A percentile compares a stretch with the other conserved stretches of the same genome.
Evolutionary conservation across 2,113 vertebrate genomes (phyloP).

Genomic region (Theristicus caerulescens): DNA sequence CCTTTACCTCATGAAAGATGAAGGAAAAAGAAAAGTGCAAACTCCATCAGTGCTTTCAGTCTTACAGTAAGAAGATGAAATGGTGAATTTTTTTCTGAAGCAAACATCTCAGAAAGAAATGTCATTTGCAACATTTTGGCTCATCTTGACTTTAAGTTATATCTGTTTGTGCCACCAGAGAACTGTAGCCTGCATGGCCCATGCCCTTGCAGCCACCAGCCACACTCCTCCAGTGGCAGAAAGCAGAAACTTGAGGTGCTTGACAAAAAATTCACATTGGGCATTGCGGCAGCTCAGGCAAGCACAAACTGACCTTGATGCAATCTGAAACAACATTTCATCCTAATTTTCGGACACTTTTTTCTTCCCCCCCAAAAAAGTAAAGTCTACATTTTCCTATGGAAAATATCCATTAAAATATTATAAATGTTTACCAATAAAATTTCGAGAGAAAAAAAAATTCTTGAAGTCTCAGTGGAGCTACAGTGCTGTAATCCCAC

Average conservation of each 20-base stretch:
- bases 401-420: neutral
- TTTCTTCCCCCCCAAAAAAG: neutral
- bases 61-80: neutral
- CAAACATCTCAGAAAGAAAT: neutral
- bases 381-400: neutral
- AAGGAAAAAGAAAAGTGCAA: neutral
- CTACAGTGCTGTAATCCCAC: neutral
- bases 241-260: neutral
- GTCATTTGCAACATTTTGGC: neutral
- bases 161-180: neutral
- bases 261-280: neutral
- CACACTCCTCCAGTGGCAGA: fast-evolving
- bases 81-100: neutral
- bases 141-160: neutral
- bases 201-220: neutral
- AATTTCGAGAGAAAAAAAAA: neutral
- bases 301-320: neutral
- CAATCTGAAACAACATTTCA: neutral
- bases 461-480: neutral
- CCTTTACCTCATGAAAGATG: neutral
- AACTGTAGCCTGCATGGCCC: neutral
- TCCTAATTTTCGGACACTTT: neutral
- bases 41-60: neutral
- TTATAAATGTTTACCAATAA: neutral
- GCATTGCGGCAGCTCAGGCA: neutral